Base-by-base conservation (phyloP, 2,113 vertebrate genomes). In the Mormyrus iriodes region DNA sequence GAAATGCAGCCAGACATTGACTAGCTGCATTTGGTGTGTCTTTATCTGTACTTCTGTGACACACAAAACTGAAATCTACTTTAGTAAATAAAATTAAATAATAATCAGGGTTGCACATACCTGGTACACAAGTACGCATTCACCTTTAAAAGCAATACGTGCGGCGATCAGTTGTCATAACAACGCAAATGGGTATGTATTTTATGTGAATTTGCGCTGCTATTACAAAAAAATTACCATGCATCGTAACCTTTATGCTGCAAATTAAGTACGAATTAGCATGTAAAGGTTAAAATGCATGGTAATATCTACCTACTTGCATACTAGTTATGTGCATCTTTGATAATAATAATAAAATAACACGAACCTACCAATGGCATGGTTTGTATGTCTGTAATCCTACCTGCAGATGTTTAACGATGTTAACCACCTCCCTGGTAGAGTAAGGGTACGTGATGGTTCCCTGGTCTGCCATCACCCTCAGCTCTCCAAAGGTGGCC, bases 391-490 rank as follows among this genome's bases (percentile, higher is more conserved):
- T 4, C n/a, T 69, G 61, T 69, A 69, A 69, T 13, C 89, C 79
- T 95, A 99, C 98, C 98, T 99, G 97, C 53, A 99, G 96, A 91
- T 99, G 98, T 92, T 97, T 99, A 85, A 99, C 98, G 13, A 99
- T 97, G 94, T 97, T 99, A 93, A 99, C 98, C 91, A 99, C 98
- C 94, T 99, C 98, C 91, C 98, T 95, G 53, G 98, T 99, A 82
- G 98, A 99, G 91, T 99, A 99, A 3, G 98, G 98, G 91, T 99
- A 99, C n/a, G 96, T 97, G 93, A 99, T 99, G 91, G 97, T 96
- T 85, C 98, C 98, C 94, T 97, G 97, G 93, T 99, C 98, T 31
- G 98, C 98, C 96, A 99, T 97, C 61, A 92, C 95, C 90, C 98
- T 95, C 76, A 99, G 96, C 88, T 99, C 98, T 93, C 98, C 98